Base-by-base conservation (phyloP, 2,113 vertebrate species). In the Hepsetus odoe region DNA sequence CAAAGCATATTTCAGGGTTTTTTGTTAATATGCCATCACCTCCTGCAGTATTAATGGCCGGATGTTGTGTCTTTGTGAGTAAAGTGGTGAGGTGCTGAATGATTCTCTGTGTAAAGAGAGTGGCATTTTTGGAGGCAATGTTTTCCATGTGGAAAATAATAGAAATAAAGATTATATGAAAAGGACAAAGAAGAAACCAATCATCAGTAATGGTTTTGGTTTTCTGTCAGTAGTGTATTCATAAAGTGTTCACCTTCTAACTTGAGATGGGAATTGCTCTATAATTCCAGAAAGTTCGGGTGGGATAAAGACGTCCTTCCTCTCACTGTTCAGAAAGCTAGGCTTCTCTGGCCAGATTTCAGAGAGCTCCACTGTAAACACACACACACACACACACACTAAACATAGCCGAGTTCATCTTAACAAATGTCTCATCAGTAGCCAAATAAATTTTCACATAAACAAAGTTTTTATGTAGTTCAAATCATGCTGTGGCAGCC, bases 281-380 rank as follows among this genome's bases (percentile, higher is more conserved):
- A 88, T 83, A 65, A 89, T 74, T 20, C 92, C 89, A 12, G 86
- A 86, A 5, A 92, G 88, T 11, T 92, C 94, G 53, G 95, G 82
- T 35, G 93, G 88, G 51, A 93, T 76, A 49, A 90, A 92, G 40
- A 87, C 86, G 59, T 95, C 95, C 83, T 91, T 92, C 82, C 93
- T 93, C 69, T 92, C 86, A 73, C 88, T 95, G 89, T 90, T 92
- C 81, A 95, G 90, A 92, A 93, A 95, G 84, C 89, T 95, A 76
- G 86, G 75, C 62, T 80, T 92, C 61, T 89, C 90, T 0, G 59
- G 80, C 85, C 83, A 83, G 7, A 88, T 91, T 51, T 93, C 91
- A 78, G 79, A 92, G 80, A 93, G 74, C 83, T 96, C 94, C 83
- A 88, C 96, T 98, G 90, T 80, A 94, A 66, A 79, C 2, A 71